Base-by-base conservation (phyloP, 2,797 vertebrate species). In the Bryconaethiops microstoma region DNA sequence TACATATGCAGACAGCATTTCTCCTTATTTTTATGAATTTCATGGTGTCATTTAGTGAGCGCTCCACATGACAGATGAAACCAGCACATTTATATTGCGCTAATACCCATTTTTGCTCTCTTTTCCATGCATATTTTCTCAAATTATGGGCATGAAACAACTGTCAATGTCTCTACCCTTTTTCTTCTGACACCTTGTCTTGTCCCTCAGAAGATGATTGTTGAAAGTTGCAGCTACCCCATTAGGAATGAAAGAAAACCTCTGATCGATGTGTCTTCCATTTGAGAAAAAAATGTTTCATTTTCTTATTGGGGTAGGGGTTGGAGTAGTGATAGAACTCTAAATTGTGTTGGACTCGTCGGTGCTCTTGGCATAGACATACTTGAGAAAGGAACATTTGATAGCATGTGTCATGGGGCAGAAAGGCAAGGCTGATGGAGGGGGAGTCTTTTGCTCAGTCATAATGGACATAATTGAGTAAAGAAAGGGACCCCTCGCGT, bases 401-500 rank as follows among this genome's bases (percentile, higher is more conserved):
- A 74, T 74, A 23, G 55, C 72, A 23, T 60, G 35, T 45, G 55
- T 74, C 39, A 13, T 23, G 55, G 72, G 40, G 55, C 72, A 74
- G 72, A 74, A 74, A 74, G 55, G 59, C 59, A 19, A n/a, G 70
- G 29, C 78, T 54, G 71, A 74, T 54, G 70, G 70, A 23, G 57
- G 69, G 77, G 65, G 50, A 73, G 39, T 70, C 77, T 64, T 50
- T 63, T 21, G 50, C 69, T 50, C 39, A 54, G 42, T 64, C 62
- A 62, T 79, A 79, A 79, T 79, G 60, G 78, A 73, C 48, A 74
- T 79, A 79, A 79, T 74, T 79, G 70, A 54, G 60, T 59, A 54
- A 79, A 63, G 57, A 73, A 79, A 79, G 77, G 50, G 69, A 64
- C 35, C 57, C 63, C 45, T 74, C 4, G 17, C 23, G 45, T 74